Base-by-base conservation (phyloP, 2,888 invertebrate species). In the Latrodectus hesperus region DNA sequence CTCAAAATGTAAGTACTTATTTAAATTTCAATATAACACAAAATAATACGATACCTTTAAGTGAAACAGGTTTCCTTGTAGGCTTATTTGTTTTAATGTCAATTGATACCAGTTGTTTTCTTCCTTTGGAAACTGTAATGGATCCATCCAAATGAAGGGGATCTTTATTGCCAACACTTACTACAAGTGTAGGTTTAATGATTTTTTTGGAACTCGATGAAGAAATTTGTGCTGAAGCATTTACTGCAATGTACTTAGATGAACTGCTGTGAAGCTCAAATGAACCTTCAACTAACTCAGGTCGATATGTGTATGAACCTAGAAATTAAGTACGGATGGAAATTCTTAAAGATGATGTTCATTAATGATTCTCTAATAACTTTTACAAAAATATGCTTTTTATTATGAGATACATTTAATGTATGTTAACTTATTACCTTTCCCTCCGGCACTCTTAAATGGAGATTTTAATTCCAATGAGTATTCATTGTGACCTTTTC, bases 81-180 rank as follows among this genome's bases (percentile, higher is more conserved):
- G 86, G 86, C 51, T 76, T 80, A 71, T 89, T 89, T 49, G 88
- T 52, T 64, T 81, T 78, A 17, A 90, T 51, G 51, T 89, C 74
- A 49, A 89, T 52, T 6, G 70, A 38, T 3, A 89, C 72, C 14
- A 84, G 74, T 8, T 81, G 79, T 60, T 89, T 89, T 68, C 88
- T 71, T 53, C 90, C 89, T 38, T 86, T 81, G 4, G 65, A 22
- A 16, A 78, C 60, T 14, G 75, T 52, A 52, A 89, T 49, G 12
- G 38, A 16, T 26, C 90, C 90, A 14, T n/a, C 73, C 6, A 90
- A 17, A 14, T 52, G 52, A n/a, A 90, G 12, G 16, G 88, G 83
- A 38, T 84, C 52, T 17, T 52, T 38, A 9, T 75, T 51, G 16
- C 65, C n/a, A 67, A 65, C 17, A 16, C 71, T 55, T 12, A 85